phyloP scores from a whole-genome alignment of 2,113 vertebrate genomes.

The Corythoichthys haematopterus region DNA sequence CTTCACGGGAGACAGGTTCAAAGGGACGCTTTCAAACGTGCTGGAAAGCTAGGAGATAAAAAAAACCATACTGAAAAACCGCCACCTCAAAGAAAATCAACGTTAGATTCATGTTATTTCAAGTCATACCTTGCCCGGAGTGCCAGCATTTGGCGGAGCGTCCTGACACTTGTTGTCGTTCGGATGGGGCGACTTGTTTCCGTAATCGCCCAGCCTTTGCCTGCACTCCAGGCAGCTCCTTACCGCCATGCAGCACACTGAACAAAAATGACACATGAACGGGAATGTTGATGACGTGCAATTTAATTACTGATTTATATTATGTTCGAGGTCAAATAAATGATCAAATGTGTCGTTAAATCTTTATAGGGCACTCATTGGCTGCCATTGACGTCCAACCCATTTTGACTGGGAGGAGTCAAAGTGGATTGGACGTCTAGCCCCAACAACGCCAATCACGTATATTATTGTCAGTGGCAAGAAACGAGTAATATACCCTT shows the following conservation, averaged over 20 bases:
- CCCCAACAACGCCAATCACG: too few species aligned
- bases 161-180: slow-evolving; percentile 83
- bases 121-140: slow-evolving; percentile 75
- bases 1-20: slow-evolving; percentile 88
- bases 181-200: slow-evolving; percentile 69
- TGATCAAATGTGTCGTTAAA: neutral
- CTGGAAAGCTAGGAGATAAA: slow-evolving; percentile 69
- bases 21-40: slow-evolving; percentile 80
- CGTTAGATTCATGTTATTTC: neutral
- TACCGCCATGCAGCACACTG: slow-evolving; percentile 96
- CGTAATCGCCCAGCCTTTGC: slow-evolving; percentile 83
- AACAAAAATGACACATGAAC: slow-evolving; percentile 9
- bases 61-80: neutral
- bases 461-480: too few species aligned
- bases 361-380: too few species aligned
- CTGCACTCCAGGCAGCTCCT: slow-evolving; percentile 93
- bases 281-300: neutral
- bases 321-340: neutral
- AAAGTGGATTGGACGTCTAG: too few species aligned
- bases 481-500: too few species aligned
- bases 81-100: neutral
- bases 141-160: slow-evolving; percentile 67
- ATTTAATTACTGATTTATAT: too few species aligned
- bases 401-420: too few species aligned
- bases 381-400: too few species aligned